Base-by-base conservation (phyloP, 1,140 invertebrate genomes). In the Teleogryllus occipitalis region DNA sequence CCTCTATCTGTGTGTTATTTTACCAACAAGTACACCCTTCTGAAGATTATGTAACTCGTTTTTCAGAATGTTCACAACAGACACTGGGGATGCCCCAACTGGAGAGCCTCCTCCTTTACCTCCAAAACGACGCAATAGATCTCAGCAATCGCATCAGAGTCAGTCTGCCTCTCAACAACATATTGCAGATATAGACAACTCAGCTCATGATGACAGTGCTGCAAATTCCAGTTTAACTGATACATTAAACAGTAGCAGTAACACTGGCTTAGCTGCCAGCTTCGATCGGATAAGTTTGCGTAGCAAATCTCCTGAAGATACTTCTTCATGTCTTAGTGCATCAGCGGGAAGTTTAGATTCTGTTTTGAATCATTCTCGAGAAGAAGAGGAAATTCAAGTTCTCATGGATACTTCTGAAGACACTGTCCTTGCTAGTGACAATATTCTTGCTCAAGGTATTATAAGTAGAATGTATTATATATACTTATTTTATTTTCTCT, bases 301-400 rank as follows among this genome's bases (percentile, higher is more conserved):
- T 47, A 92, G 90, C 79, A 88, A 89, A 81, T 92, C 90, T 15
- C 91, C 89, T 49, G 90, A 92, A 84, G 91, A 92, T 84, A 91
- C 90, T 65, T 90, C 90, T 81, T 92, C 91, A 72, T 87, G 93
- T 48, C 87, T 93, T 77, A 93, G 91, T 72, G 91, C 91, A 78
- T 92, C 91, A 81, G 93, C 93, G 81, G 94, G 94, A 65, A 95
- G 94, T 80, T 86, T 95, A 81, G 95, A 96, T 85, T 96, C 94
- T 0, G 93, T 94, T 83, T 85, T 95, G 77, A 95, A 95, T 86
- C 92, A 93, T 80, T 94, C 93, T 8, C 90, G 92, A 76, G 93
- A 94, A 82, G 93, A 95, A 83, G 92, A 92, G 77, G 91, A 92
- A 86, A 88, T 91, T 65, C 87, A 88, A 82, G 91, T 85, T 81